Evolutionary conservation across 2,797 vertebrate species (phyloP).

Genomic region (Pseudopleuronectes americanus): DNA sequence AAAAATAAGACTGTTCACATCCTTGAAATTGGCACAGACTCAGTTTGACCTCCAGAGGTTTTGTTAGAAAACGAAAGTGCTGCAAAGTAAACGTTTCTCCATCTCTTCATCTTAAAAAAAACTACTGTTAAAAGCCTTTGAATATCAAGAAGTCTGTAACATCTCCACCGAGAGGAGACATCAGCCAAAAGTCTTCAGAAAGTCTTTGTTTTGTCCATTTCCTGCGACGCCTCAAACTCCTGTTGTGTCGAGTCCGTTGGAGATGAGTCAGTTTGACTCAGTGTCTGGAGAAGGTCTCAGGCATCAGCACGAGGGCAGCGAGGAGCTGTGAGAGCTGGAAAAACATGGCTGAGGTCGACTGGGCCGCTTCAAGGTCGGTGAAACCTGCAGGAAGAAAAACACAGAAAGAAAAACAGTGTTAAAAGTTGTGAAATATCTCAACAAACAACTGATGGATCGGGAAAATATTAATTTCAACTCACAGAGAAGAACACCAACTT

Average conservation of each 20-base stretch:
- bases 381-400: constrained; percentile 84
- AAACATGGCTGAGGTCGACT: constrained; percentile 69
- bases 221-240: constrained; percentile 26
- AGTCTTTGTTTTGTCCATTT: not conserved
- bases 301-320: constrained; percentile 76
- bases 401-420: not conserved
- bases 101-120: constrained; percentile 59
- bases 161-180: constrained; percentile 53
- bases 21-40: constrained; percentile 60
- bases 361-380: constrained; percentile 89
- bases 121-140: constrained; percentile 69
- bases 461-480: too few relatives aligned
- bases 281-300: constrained; percentile 6
- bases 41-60: constrained; percentile 30
- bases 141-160: constrained; percentile 71
- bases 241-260: constrained; percentile 19
- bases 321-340: constrained; percentile 76
- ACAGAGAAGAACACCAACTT: too few relatives aligned
- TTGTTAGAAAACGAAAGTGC: constrained; percentile 55
- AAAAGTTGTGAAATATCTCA: too few relatives aligned
- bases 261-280: constrained; percentile 5
- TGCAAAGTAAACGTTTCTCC: constrained; percentile 58
- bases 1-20: constrained; percentile 1
- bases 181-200: constrained; percentile 29
- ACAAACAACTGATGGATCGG: too few relatives aligned